Evolutionary conservation across 2,797 vertebrate genomes (phyloP), one percentile per base, ranked within the genome.

Genomic region (Gobio occitaniae): DNA sequence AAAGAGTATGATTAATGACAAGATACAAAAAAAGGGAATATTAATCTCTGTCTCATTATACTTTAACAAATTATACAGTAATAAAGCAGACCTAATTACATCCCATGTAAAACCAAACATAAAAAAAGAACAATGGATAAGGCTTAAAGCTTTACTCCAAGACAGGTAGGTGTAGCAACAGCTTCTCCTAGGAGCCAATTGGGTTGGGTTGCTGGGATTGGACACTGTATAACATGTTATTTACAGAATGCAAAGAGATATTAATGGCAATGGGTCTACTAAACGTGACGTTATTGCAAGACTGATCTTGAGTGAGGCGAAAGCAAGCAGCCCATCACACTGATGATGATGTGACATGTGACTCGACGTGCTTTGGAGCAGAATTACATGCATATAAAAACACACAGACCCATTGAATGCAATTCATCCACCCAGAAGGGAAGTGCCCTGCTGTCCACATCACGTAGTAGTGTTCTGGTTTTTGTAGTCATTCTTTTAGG

Each of bases 381-480:
- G 82, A 84, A 89, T 78, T 77, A 83, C 90, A 90, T 90, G 90
- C 90, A 89, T 82, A 88, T 75, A 83, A 70, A 83, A 81, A 85
- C 63, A 78, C 69, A 70, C 65, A 61, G 63, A 84, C 63, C 41
- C 81, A 47, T 79, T 78, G 25, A 82, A 84, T 83, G 74, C 72
- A 89, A 61, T 54, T 80, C 77, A 17, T 79, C 66, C 77, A 83
- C 63, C 54, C 78, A 83, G 76, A 84, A 74, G 56, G n/a, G 63
- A 61, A 77, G 65, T 80, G 78, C 38, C 84, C 25, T 5, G 16
- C 59, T 36, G 52, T 56, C 78, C 32, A 12, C 7, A 1, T 82
- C 41, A 54, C 79, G 7, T 38, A 61, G 69, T 47, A 77, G 29
- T 84, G 78, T 80, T 77, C 78, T 66, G 77, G 70, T 50, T 78